Evolutionary conservation across 2,113 vertebrate genomes (phyloP).

Genomic region (Atrichornis clamosus): DNA sequence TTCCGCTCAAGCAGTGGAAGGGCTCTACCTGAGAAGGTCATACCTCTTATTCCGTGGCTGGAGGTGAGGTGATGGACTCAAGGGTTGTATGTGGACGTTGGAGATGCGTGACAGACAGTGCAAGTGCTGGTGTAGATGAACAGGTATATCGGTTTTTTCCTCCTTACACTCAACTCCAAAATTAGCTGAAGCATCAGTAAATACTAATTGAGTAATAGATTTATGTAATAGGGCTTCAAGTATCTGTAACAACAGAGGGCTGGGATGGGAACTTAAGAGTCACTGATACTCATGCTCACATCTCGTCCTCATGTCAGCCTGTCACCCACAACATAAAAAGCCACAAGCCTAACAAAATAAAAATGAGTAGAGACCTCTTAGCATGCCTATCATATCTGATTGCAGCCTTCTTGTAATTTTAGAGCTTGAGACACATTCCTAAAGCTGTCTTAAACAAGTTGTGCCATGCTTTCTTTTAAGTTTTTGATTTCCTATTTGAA

Average conservation of each 20-base stretch:
- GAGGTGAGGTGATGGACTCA: fast-evolving
- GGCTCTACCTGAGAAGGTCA: background rate
- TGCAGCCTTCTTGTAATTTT: background rate
- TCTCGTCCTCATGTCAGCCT: fast-evolving
- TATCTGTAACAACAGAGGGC: background rate
- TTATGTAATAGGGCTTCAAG: background rate
- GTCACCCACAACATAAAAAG: background rate
- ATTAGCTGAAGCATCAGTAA: background rate
- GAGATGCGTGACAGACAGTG: fast-evolving
- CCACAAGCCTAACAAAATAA: background rate
- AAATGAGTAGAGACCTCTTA: background rate
- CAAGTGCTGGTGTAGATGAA: background rate
- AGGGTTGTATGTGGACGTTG: background rate
- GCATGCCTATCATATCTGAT: background rate
- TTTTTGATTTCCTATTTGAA: background rate
- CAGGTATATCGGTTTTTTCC: background rate
- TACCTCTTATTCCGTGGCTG: background rate
- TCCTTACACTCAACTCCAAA: background rate
- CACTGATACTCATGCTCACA: background rate
- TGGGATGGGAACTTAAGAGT: background rate
- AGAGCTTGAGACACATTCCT: background rate
- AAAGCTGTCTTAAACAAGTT: background rate
- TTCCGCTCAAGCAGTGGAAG: fast-evolving
- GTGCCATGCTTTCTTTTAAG: background rate
- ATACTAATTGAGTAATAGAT: background rate